Evolutionary conservation across 2,113 vertebrate genomes (phyloP).

Genomic region (Centropristis striata): DNA sequence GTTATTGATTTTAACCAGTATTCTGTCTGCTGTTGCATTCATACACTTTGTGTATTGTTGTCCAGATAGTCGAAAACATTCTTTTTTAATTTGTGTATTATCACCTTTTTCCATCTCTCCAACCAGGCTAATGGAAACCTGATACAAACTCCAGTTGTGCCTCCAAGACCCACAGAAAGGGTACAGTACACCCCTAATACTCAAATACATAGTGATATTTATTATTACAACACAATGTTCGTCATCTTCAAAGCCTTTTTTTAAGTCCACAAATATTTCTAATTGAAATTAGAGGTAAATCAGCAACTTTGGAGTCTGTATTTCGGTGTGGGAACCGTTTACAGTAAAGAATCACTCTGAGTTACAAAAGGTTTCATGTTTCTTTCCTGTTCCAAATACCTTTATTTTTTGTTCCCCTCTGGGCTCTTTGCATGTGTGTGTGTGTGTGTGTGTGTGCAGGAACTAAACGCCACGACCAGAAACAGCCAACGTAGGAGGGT

Average conservation of each 20-base stretch:
- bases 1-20: neutral
- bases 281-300: neutral
- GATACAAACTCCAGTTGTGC: conserved; percentile 34
- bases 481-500: conserved; percentile 18
- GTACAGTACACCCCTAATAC: conserved; percentile 27
- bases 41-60: neutral
- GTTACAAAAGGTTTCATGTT: conserved; percentile 17
- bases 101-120: neutral
- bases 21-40: neutral
- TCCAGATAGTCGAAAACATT: neutral
- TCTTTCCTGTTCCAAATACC: neutral
- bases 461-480: conserved; percentile 21
- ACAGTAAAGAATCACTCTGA: neutral
- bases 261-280: neutral
- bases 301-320: neutral
- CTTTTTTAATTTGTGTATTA: neutral
- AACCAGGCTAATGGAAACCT: conserved; percentile 39
- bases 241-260: too few relatives aligned
- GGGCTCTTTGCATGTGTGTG: neutral
- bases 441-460: conserved; percentile 42
- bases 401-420: conserved; percentile 3
- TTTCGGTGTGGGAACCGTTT: conserved; percentile 13
- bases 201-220: neutral
- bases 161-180: conserved; percentile 58
- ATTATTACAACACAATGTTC: neutral